Evolutionary conservation across 35 echinoderm and acorn worm genomes (phyloP), one percentile per base, ranked within the genome.

Genomic region (Lytechinus variegatus): DNA sequence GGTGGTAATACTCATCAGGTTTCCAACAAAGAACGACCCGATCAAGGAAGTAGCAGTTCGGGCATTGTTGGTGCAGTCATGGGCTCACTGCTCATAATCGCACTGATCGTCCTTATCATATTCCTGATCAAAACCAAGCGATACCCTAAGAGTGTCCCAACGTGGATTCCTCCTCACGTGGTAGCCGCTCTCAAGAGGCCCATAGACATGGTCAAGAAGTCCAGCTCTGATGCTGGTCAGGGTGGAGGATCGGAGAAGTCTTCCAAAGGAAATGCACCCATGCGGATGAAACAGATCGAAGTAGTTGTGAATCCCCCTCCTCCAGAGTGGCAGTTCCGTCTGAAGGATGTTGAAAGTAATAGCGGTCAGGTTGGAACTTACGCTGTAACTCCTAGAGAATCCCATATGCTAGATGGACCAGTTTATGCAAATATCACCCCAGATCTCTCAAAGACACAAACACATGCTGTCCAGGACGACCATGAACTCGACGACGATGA

Each of bases 281-380:
- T 93, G 52, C 28, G 91, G 8, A 27, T 93, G 91, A 93, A 93
- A 29, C 9, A 56, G 27, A 93, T 93, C 0, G 91, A 93, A 56
- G 91, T 93, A 9, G 91, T 93, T 27, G 91, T 93, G 3, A 93
- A 93, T 54, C 91, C 91, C 3, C 91, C 91, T 29, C 91, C 91
- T 93, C 91, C 91, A 27, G 91, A 93, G 11, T 93, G 91, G 91
- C 91, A 93, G 19, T 93, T 93, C 24, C 91, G 91, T 52, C 54
- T 93, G 27, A 93, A 93, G 91, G 91, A 93, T 56, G 91, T 93
- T 52, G 91, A 93, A 27, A 71, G 61, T 71, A 56, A 56, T 4
- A 27, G 52, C 53, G 91, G 91, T 4, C 52, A 56, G 9, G 52
- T 54, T 28, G 91, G 27, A 93, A 9, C 9, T 56, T 54, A 29